phyloP scores from a whole-genome alignment of 2,888 invertebrate species.

The Tuta absoluta region DNA sequence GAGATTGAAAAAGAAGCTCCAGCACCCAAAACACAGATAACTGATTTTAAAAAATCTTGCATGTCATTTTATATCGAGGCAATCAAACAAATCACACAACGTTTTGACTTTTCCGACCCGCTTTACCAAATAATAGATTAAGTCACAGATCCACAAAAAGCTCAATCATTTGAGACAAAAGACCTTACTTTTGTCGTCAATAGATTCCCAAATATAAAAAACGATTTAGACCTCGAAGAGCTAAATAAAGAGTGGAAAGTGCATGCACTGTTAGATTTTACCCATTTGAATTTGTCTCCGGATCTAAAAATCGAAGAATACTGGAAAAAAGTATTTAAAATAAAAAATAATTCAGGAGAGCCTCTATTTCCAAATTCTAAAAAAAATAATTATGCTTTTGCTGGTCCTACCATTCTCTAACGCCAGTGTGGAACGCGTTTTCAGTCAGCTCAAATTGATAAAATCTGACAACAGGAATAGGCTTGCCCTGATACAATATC shows the following conservation, averaged over 20 bases:
- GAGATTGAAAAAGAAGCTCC: background rate
- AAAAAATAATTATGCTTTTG: constrained; percentile 31
- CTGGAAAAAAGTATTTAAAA: no score
- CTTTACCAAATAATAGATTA: constrained; percentile 24
- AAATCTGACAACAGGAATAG: constrained; percentile 34
- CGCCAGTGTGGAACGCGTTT: constrained; percentile 37
- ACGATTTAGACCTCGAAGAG: constrained; percentile 6
- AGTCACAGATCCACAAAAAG: constrained; percentile 18
- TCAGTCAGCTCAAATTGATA: constrained; percentile 37
- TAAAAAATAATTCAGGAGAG: no score
- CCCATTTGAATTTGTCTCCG: background rate
- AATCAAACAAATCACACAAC: constrained; percentile 33
- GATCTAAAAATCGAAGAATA: no score
- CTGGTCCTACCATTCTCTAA: constrained; percentile 37
- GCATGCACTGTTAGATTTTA: constrained; percentile 12
- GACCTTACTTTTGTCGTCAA: background rate
- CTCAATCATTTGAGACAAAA: constrained; percentile 21
- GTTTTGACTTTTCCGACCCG: constrained; percentile 31
- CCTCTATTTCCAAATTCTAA: constrained; percentile 33
- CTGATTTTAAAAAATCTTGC: constrained; percentile 31
- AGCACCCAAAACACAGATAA: constrained; percentile 15
- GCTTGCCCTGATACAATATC: constrained; percentile 36
- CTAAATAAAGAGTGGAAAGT: constrained; percentile 15
- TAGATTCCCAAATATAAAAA: background rate
- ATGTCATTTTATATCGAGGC: constrained; percentile 1